Evolutionary conservation across 1,140 invertebrate genomes (phyloP).

Genomic region (Sipha flava): DNA sequence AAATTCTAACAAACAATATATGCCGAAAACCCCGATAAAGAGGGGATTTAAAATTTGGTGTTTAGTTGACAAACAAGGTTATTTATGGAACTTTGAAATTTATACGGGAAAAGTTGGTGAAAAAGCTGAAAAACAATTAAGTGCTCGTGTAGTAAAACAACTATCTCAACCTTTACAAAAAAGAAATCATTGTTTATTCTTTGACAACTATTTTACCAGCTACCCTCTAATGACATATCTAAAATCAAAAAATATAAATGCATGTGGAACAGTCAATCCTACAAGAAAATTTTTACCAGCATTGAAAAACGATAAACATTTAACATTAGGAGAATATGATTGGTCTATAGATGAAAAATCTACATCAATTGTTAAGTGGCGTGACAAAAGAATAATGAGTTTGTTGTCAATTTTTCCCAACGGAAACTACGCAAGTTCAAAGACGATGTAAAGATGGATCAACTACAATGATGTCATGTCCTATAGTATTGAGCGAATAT

Average conservation of each 20-base stretch:
- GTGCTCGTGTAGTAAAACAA: conserved; percentile 38
- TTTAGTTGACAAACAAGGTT: conserved; percentile 39
- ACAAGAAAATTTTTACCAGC: background rate
- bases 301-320: background rate
- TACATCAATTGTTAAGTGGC: background rate
- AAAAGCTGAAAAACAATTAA: conserved; percentile 32
- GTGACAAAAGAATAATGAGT: no score
- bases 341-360: background rate
- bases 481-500: conserved; percentile 42
- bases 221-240: background rate
- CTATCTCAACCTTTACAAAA: conserved; percentile 22
- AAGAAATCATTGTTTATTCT: background rate
- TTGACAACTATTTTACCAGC: background rate
- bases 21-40: conserved; percentile 42
- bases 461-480: conserved; percentile 36
- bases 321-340: background rate
- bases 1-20: conserved; percentile 40
- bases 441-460: conserved; percentile 35
- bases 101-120: conserved; percentile 38
- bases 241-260: background rate
- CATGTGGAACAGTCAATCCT: background rate
- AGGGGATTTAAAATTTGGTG: conserved; percentile 42
- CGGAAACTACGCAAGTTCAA: conserved; percentile 8
- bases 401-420: conserved; percentile 33
- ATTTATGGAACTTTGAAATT: conserved; percentile 39